Base-by-base conservation (phyloP, 1,140 invertebrate species). In the Drosophila nigromelanica region DNA sequence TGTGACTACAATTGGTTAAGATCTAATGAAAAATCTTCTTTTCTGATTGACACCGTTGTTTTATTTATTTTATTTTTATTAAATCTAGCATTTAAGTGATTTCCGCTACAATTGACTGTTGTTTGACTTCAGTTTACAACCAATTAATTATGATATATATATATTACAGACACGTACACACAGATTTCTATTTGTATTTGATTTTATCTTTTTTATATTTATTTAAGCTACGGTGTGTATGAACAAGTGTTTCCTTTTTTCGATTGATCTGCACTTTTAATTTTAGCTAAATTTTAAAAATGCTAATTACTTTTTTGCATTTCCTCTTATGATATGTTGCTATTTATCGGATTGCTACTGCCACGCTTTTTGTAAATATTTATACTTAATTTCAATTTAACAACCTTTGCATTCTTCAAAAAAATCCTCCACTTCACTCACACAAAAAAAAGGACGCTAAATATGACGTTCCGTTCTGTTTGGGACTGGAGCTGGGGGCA, bases 381-480 rank as follows among this genome's bases (percentile, higher is more conserved):
- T 87, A 80, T 85, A 73, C 67, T 78, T 87, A 78, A 82, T 87
- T 87, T 73, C 58, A 58, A 78, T 77, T 80, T 63, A 81, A 86
- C 81, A 86, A 86, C 81, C 81, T 86, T 86, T 83, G 43, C 76
- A 62, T 70, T 75, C 45, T 66, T 75, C 21, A 27, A 37, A n/a
- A 27, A 56, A 55, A 42, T 48, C 35, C 42, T 24, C 39, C 55
- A 40, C 42, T 39, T 58, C 37, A 54, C 51, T n/a, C 30, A 39
- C 30, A 24, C 58, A 52, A 68, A 73, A 75, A 70, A 71, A 70
- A 59, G 73, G 73, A 64, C 60, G 68, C 51, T 52, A 66, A 70
- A 54, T 70, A 72, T 24, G 33, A 66, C 47, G 50, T 52, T 63
- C 8, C 24, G 14, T 56, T 56, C 10, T 1, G 42, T 35, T 43